A percentile compares a stretch with the other conserved stretches of the same genome.
Conservation (phyloP, 2,113 vertebrate species). For the Okapia johnstoni region DNA sequence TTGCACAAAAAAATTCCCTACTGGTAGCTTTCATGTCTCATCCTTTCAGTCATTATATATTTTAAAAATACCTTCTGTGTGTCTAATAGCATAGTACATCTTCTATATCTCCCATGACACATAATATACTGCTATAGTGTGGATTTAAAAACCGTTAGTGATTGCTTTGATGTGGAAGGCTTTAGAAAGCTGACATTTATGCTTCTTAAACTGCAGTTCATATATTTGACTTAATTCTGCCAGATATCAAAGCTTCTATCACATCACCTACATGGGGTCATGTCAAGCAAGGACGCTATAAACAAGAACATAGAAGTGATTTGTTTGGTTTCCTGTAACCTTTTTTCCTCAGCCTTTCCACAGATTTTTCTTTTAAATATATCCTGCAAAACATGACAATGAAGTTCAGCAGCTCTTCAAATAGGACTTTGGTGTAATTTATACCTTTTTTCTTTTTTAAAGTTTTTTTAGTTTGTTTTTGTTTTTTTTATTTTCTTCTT, state of each 20-base stretch:
- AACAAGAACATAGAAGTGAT: not conserved
- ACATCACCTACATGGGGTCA: not conserved
- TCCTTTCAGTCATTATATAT: not conserved
- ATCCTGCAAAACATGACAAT: not conserved
- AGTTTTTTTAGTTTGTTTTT: not conserved
- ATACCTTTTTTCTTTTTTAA: not conserved
- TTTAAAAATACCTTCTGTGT: not conserved
- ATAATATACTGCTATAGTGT: not conserved
- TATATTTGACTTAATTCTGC: slow-evolving; percentile 52
- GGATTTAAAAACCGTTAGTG: not conserved
- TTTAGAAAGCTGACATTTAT: slow-evolving; percentile 21
- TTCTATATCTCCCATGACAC: not conserved
- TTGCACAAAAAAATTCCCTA: not conserved
- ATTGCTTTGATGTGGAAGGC: not conserved
- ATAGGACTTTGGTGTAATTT: not conserved
- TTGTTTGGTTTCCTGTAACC: not conserved
- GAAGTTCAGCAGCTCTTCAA: not conserved
- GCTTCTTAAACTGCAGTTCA: slow-evolving; percentile 9
- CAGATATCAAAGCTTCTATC: slow-evolving; percentile 26
- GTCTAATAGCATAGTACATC: not conserved
- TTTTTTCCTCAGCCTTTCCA: not conserved
- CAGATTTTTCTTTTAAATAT: not conserved
- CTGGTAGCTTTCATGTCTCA: not conserved
- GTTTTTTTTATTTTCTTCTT: not conserved
- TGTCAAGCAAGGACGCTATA: not conserved